Percentiles rank a stretch among this genome's conserved stretches.
These are phyloP conservation scores for Chrysoperla carnea DNA, from an alignment of 1,140 invertebrate genomes.

Conservation along the genomic window DNA sequence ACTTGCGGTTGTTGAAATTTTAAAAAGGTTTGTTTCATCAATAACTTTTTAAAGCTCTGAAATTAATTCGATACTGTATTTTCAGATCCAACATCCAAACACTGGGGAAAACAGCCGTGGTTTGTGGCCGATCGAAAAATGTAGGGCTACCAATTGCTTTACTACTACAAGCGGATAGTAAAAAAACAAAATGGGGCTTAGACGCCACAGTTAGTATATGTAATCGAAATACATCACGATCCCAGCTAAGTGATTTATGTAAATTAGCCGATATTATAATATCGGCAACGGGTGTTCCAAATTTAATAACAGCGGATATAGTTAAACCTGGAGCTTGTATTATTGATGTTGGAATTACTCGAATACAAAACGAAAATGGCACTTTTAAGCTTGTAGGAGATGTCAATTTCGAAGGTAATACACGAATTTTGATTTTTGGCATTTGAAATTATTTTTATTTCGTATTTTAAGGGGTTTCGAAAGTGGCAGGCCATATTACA, in stretches of 20 bases:
- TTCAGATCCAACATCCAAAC: slow-evolving; percentile 54
- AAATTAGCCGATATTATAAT: slow-evolving; percentile 69
- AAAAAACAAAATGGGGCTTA: slow-evolving; percentile 29
- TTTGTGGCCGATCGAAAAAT: slow-evolving; percentile 77
- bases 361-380: slow-evolving; percentile 41
- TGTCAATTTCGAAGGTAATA: slow-evolving; percentile 61
- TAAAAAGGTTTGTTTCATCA: slow-evolving; percentile 31
- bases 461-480: slow-evolving; percentile 40
- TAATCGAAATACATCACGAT: slow-evolving; percentile 65
- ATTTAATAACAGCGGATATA: slow-evolving; percentile 68
- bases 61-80: slow-evolving; percentile 8
- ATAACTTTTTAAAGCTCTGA: neutral
- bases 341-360: slow-evolving; percentile 76
- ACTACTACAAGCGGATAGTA: slow-evolving; percentile 51
- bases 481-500: slow-evolving; percentile 63
- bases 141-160: slow-evolving; percentile 75
- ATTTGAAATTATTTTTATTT: neutral
- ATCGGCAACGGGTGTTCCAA: slow-evolving; percentile 59
- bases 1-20: slow-evolving; percentile 59
- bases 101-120: slow-evolving; percentile 70
- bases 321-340: slow-evolving; percentile 74
- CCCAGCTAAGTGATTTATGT: slow-evolving; percentile 47
- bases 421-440: neutral
- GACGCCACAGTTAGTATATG: slow-evolving; percentile 79
- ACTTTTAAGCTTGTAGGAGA: slow-evolving; percentile 69